phyloP scores from a whole-genome alignment of 53 echinoderm and acorn worm genomes.

The Echinometra lucunter region DNA sequence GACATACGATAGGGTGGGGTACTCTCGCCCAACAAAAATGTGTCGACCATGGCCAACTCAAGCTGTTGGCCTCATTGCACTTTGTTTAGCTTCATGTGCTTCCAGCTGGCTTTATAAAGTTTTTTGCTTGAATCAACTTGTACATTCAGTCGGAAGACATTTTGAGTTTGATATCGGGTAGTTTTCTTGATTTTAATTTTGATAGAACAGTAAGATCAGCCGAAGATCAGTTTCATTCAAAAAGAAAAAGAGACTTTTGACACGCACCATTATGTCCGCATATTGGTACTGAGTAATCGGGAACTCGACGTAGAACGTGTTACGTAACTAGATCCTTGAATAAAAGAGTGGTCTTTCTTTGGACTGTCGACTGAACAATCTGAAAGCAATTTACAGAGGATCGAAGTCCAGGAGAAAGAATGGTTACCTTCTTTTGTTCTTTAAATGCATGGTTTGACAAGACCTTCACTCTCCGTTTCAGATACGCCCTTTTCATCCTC shows the following conservation, averaged over 20 bases:
- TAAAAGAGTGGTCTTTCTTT: not conserved
- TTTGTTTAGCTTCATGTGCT: no score
- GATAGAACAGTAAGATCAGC: no score
- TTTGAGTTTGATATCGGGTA: no score
- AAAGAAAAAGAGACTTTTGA: no score
- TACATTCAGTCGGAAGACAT: no score
- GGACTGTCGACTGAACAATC: not conserved
- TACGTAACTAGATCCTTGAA: conserved; percentile 7
- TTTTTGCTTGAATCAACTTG: no score
- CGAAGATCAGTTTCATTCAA: no score
- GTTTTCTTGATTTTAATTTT: no score
- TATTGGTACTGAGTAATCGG: not conserved
- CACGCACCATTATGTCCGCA: not conserved
- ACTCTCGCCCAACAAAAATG: not conserved
- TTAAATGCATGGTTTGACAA: not conserved
- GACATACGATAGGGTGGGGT: not conserved
- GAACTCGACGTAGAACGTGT: not conserved
- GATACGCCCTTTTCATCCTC: not conserved
- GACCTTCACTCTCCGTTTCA: not conserved
- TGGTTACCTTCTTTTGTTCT: not conserved
- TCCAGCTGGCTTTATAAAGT: no score
- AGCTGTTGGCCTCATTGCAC: no score
- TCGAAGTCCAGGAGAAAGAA: conserved; percentile 11
- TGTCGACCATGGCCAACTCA: no score
- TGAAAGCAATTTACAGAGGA: conserved; percentile 22